Conservation (phyloP, 2,113 vertebrate species). For the Forbesichthys agassizii region DNA sequence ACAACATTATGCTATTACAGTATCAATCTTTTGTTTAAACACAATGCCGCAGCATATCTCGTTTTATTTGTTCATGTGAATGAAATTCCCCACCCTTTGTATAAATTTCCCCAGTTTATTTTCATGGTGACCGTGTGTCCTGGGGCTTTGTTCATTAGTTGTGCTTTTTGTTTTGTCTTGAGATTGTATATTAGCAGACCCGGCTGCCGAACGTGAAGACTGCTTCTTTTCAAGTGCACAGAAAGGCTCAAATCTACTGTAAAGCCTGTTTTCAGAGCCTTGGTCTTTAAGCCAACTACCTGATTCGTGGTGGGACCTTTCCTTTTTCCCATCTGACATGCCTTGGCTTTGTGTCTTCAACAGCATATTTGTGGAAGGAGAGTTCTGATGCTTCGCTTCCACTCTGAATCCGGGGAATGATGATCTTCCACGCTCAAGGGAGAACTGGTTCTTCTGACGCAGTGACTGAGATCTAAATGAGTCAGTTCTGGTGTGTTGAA, state of each 20-base stretch:
- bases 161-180: constrained; percentile 73
- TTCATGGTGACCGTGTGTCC: constrained; percentile 78
- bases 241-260: constrained; percentile 88
- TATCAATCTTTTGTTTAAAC: not conserved
- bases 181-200: constrained; percentile 34
- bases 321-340: constrained; percentile 3
- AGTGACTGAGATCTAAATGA: constrained; percentile 56
- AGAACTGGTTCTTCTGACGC: constrained; percentile 41
- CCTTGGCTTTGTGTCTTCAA: constrained; percentile 25
- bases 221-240: constrained; percentile 77
- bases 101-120: constrained; percentile 89
- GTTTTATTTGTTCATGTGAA: constrained; percentile 84
- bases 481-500: constrained; percentile 38
- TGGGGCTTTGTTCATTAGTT: constrained; percentile 56
- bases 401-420: constrained; percentile 85
- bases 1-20: too few relatives aligned
- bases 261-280: constrained; percentile 74
- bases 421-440: constrained; percentile 69
- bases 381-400: constrained; percentile 77
- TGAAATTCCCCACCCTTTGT: constrained; percentile 84
- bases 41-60: not conserved
- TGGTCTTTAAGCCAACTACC: constrained; percentile 65
- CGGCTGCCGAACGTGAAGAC: constrained; percentile 7
- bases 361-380: constrained; percentile 1
- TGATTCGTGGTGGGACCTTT: constrained; percentile 42